Evolutionary conservation across 2,888 invertebrate genomes (phyloP).

Genomic region (Phalera bucephala): DNA sequence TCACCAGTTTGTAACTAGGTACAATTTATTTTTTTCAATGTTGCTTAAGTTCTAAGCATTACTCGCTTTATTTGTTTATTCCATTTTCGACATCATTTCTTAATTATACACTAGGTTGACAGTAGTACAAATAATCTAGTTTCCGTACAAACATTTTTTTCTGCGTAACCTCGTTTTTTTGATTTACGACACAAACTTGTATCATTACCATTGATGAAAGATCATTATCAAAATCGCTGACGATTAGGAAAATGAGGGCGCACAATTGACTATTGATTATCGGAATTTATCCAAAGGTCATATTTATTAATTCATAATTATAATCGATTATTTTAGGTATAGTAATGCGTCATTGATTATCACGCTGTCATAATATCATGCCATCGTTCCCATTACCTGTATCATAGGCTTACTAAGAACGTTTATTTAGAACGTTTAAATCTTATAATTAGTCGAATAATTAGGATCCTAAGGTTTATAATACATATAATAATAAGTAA

Average conservation of each 20-base stretch:
- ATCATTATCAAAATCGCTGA: slow-evolving; percentile 29
- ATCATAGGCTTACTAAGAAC: too few relatives aligned
- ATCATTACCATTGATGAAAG: slow-evolving; percentile 33
- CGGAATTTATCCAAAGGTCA: slow-evolving; percentile 6
- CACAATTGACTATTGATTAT: slow-evolving; percentile 8
- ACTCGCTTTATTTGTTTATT: slow-evolving; percentile 6
- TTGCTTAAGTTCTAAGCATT: slow-evolving; percentile 7
- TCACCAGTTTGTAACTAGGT: background rate
- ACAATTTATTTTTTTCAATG: background rate
- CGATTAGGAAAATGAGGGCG: slow-evolving; percentile 26
- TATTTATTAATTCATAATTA: background rate
- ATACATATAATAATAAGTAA: too few relatives aligned
- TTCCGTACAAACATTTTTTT: slow-evolving; percentile 13
- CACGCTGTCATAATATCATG: too few relatives aligned
- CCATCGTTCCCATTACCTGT: too few relatives aligned
- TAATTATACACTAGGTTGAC: slow-evolving; percentile 17
- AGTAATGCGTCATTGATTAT: too few relatives aligned
- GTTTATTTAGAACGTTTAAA: too few relatives aligned
- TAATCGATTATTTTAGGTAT: background rate
- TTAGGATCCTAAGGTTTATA: too few relatives aligned
- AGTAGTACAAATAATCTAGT: slow-evolving; percentile 27
- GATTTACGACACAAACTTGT: slow-evolving; percentile 33
- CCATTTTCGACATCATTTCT: slow-evolving; percentile 15
- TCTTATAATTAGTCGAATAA: too few relatives aligned
- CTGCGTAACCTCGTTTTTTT: slow-evolving; percentile 19